A percentile compares a stretch with the other conserved stretches of the same genome.
Conservation (phyloP, 1,140 invertebrate species). For the Psix sp. region DNA sequence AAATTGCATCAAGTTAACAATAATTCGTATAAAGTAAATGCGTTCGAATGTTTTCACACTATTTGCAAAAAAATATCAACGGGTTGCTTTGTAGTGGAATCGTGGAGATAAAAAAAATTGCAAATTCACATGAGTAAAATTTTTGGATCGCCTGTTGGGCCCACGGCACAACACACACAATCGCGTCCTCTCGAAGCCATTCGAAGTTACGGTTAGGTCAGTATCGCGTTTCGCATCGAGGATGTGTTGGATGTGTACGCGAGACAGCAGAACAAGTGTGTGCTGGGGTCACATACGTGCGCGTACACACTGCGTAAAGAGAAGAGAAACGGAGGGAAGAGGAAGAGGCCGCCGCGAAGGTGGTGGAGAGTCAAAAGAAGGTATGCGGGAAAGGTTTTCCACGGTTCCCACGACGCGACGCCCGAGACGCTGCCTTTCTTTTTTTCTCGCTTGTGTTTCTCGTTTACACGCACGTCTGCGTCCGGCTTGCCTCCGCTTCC, state of each 20-base stretch:
- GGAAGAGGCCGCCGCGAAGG: constrained; percentile 24
- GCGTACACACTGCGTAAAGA: neutral
- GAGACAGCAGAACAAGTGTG: constrained; percentile 54
- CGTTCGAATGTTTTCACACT: too few relatives aligned
- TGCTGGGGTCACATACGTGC: constrained; percentile 25
- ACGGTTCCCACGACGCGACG: constrained; percentile 74
- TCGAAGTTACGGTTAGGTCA: constrained; percentile 58
- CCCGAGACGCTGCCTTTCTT: constrained; percentile 59
- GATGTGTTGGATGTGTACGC: constrained; percentile 42
- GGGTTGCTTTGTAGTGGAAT: too few relatives aligned
- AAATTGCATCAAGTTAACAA: too few relatives aligned
- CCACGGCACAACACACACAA: neutral
- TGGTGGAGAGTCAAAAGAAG: constrained; percentile 55
- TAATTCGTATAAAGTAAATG: too few relatives aligned
- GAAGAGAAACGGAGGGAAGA: constrained; percentile 29
- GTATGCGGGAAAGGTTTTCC: constrained; percentile 76
- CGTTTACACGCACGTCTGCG: constrained; percentile 38
- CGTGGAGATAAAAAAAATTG: neutral
- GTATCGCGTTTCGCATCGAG: constrained; percentile 58
- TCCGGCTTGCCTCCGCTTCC: constrained; percentile 6
- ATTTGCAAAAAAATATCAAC: too few relatives aligned
- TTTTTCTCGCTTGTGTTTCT: constrained; percentile 41
- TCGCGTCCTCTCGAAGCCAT: constrained; percentile 41
- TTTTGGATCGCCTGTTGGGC: neutral
- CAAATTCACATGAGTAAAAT: constrained; percentile 8